Base-by-base conservation (phyloP, 53 echinoderm and acorn worm species). In the Antedon mediterranea region DNA sequence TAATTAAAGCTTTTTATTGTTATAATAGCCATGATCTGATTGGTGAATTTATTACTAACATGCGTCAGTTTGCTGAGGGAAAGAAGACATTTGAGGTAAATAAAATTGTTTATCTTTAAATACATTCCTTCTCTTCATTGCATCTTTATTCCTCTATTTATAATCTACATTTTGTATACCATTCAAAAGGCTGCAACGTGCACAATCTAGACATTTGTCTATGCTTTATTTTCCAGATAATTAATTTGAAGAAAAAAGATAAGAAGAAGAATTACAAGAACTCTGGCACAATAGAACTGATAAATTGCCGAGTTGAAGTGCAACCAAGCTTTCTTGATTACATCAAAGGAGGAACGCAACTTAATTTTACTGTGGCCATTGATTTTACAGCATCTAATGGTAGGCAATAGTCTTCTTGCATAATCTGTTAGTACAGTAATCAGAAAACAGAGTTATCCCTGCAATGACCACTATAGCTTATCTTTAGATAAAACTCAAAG, bases 371-470 rank as follows among this genome's bases (percentile, higher is more conserved):
- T 28, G 97, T 97, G 31, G 97, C 97, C 13, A 88, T 97, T 30
- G 97, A 97, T 74, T 97, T 97, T 86, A 97, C 97, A 30, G 97
- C 92, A 14, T 97, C 97, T 30, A 97, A 97, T 88, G 97, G 97
- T 97, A 78, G 80, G 85, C 34, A 37, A 6, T 37, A 6, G 4
- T 37, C 37, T 37, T 37, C 11, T 37, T 37, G 37, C 11, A 37
- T 37, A 37, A 37, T 37, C 4, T 37, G 4, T 37, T 6, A 37
- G 4, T 11, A 4, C 11, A 37, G 37, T 37, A n/a, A n/a, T n/a
- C n/a, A n/a, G n/a, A n/a, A n/a, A n/a, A n/a, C n/a, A n/a, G n/a
- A n/a, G n/a, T n/a, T n/a, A n/a, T n/a, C n/a, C n/a, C n/a, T n/a
- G n/a, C n/a, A n/a, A n/a, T n/a, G n/a, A n/a, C n/a, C n/a, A n/a